Evolutionary conservation across 2,113 vertebrate genomes (phyloP), one percentile per base, ranked within the genome.

Genomic region (Camelus dromedarius): DNA sequence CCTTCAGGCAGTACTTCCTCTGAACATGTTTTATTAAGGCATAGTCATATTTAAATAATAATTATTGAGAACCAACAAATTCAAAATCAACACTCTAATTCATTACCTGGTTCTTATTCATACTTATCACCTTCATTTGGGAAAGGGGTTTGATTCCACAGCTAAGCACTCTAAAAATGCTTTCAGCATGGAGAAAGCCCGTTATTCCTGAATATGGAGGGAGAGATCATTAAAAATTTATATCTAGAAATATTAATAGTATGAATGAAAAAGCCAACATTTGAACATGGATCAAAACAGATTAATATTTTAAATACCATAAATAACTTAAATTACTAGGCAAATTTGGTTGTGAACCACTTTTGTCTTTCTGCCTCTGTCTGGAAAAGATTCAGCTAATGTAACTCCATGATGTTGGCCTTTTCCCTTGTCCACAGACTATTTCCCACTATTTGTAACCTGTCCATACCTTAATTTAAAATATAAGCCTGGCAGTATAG

Each of bases 281-380:
- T 48, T 83, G 86, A 94, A 86, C n/a, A 80, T 30, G 28, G 4
- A 92, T 50, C 75, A 75, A 90, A 64, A 79, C 8, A 56, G 69
- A 81, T 91, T n/a, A 70, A 89, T 86, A 86, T 60, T 73, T 77
- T 64, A 97, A 79, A 38, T 50, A 48, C 9, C 80, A 67, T 28
- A 87, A 75, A 54, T 82, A 42, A 82, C 26, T 85, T 86, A 42
- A 92, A 70, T 50, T 66, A 79, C 26, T 73, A 50, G 42, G 32
- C 18, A 82, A 48, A 69, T 67, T 52, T 94, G 48, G 46, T 84
- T 96, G 46, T 35, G 64, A 89, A 75, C 5, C 80, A 69, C 24
- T 50, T 93, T 58, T 56, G 8, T 91, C 28, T 84, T 92, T 38
- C 77, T 83, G 67, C 14, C 22, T 69, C 60, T 81, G 19, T 58